Evolutionary conservation across 2,113 vertebrate genomes (phyloP), one percentile per base, ranked within the genome.

Genomic region (Colaptes auratus): DNA sequence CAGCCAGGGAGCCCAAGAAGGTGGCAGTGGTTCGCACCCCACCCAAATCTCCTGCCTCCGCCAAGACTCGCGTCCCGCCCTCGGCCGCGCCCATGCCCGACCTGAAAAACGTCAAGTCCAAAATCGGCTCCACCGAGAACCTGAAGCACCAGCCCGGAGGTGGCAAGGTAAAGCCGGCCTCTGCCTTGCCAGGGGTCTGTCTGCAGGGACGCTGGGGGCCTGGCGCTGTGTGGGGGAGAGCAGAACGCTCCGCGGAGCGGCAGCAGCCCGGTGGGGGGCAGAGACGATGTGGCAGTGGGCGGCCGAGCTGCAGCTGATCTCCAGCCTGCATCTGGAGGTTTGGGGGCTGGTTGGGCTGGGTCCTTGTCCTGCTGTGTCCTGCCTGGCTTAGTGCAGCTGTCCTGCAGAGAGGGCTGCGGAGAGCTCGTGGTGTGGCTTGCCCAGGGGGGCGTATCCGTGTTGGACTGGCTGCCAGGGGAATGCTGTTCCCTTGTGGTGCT

Each of bases 101-200:
- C 96, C 98, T 99, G 94, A 99, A 99, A 96, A 98, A 98, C 3
- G 96, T 99, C 88, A 97, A 91, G 89, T 99, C 99, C 95, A 99
- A 99, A 98, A 98, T 99, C 1, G 98, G 99, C 88, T 99, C 99
- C 66, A 99, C 98, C 0, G 99, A 99, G 1, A 99, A 99, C 98
- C 97, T 99, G 65, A 99, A 99, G 75, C 98, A 99, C 96, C 99
- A 99, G 97, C 99, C 99, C 0, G 99, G 99, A 91, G 99, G 99
- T 1, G 99, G 99, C 75, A 99, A 98, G 98, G 99, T 99, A 98
- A 97, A 64, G 15, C 18, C 2, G 2, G 11, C 1, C 2, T 76
- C 39, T 48, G 23, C 70, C 79, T 66, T 14, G 12, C 53, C 70
- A 46, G 46, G 72, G 55, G 11, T 2, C 46, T 35, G 35, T 0